Evolutionary conservation across 2,888 invertebrate species (phyloP).

Genomic region (Lasioglossum marginatum): DNA sequence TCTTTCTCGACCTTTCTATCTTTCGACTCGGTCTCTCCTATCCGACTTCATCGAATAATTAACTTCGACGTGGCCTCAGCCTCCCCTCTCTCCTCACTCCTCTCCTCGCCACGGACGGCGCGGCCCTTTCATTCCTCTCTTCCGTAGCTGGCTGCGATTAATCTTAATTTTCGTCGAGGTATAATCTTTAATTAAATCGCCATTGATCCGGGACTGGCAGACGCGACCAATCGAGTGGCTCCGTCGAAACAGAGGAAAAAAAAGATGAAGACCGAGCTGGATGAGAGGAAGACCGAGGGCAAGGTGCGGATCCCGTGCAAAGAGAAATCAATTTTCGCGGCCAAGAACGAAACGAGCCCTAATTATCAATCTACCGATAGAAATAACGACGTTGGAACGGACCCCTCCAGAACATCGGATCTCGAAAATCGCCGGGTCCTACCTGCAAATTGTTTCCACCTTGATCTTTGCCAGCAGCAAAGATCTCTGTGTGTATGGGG

Average conservation of each 20-base stretch:
- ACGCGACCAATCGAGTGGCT: constrained; percentile 54
- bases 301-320: constrained; percentile 15
- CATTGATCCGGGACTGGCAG: constrained; percentile 78
- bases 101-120: not conserved
- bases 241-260: not conserved
- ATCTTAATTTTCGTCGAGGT: constrained; percentile 83
- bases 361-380: constrained; percentile 67
- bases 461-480: not conserved
- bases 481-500: not conserved
- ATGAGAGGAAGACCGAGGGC: not conserved
- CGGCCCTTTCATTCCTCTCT: constrained; percentile 46
- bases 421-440: constrained; percentile 22
- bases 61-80: constrained; percentile 57
- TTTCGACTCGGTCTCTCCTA: constrained; percentile 31
- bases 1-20: constrained; percentile 20
- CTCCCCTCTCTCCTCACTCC: constrained; percentile 8
- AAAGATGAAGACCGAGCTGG: not conserved
- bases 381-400: not conserved
- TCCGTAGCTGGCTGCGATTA: constrained; percentile 75
- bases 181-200: constrained; percentile 84
- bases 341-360: constrained; percentile 22
- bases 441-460: not conserved
- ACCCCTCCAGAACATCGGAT: too few relatives aligned
- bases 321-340: constrained; percentile 55
- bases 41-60: constrained; percentile 75